Conservation (phyloP, 92 coral and sea anemone genomes). For the Epizoanthus ramosus region DNA sequence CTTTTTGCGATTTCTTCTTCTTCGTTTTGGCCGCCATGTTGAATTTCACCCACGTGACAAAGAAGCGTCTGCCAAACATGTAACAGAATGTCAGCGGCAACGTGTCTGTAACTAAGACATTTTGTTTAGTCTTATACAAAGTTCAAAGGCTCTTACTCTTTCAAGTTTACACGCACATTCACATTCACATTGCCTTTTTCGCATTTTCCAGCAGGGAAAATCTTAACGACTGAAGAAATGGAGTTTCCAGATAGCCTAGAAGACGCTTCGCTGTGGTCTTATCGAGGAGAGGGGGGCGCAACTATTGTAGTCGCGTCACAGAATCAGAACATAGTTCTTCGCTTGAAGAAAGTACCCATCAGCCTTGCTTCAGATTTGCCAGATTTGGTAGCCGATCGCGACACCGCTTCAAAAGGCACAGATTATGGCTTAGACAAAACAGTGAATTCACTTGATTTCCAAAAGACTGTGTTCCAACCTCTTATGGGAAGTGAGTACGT, state of each 20-base stretch:
- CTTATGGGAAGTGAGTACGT: constrained; percentile 77
- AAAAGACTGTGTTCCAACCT: constrained; percentile 62
- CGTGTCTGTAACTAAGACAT: neutral
- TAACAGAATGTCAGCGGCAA: constrained; percentile 6
- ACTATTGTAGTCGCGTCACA: constrained; percentile 76
- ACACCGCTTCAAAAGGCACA: neutral
- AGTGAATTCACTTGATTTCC: constrained; percentile 57
- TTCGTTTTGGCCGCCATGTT: constrained; percentile 96
- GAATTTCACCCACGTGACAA: constrained; percentile 72
- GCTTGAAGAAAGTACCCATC: constrained; percentile 65
- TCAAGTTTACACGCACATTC: too few relatives aligned
- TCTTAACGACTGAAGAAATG: neutral
- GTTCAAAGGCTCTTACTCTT: too few relatives aligned
- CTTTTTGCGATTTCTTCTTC: constrained; percentile 51
- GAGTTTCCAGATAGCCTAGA: constrained; percentile 38
- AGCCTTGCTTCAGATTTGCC: neutral
- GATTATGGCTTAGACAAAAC: neutral
- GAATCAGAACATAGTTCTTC: constrained; percentile 66
- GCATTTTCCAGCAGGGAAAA: neutral
- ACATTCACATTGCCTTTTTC: too few relatives aligned
- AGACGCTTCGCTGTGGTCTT: constrained; percentile 68
- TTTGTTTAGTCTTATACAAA: constrained; percentile 17
- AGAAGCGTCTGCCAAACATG: neutral
- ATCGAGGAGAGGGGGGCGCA: constrained; percentile 93
- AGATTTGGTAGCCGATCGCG: neutral